Percentiles rank a stretch among this genome's conserved stretches.
phyloP scores from a whole-genome alignment of 2,113 vertebrate species.

The Cynocephalus volans region DNA sequence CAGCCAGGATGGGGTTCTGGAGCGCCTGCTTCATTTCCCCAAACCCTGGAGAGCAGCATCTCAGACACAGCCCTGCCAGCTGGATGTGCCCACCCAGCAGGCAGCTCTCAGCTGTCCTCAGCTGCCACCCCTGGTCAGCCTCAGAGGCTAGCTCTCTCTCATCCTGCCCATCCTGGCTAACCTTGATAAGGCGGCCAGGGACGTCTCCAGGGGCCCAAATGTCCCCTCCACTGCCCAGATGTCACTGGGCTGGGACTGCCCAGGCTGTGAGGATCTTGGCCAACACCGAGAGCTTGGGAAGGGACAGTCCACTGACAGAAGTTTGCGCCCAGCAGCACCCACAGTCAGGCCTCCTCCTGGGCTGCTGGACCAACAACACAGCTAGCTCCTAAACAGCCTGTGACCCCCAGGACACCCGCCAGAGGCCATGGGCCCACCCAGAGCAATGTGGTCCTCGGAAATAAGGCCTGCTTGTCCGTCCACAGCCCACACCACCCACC shows the following conservation, averaged over 20 bases:
- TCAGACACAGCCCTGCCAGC: neutral
- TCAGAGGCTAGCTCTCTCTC: neutral
- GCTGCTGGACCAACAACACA: too few relatives aligned
- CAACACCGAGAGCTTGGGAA: neutral
- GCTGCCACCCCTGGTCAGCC: too few relatives aligned
- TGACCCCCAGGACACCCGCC: neutral
- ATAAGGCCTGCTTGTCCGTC: fast-evolving
- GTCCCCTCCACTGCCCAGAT: neutral
- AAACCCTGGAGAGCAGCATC: neutral
- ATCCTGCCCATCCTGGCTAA: neutral
- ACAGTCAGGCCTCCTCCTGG: neutral
- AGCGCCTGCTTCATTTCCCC: neutral
- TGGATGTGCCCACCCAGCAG: fast-evolving
- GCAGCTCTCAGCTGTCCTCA: neutral
- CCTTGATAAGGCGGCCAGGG: neutral
- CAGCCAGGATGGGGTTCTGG: fast-evolving
- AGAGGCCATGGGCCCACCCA: neutral
- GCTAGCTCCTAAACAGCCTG: too few relatives aligned
- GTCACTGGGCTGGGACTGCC: fast-evolving
- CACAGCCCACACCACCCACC: neutral
- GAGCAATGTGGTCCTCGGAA: fast-evolving
- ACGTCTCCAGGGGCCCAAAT: fast-evolving
- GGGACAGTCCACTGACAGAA: neutral
- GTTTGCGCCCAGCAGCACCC: neutral
- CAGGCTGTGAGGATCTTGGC: neutral